Evolutionary conservation across 2,797 vertebrate genomes (phyloP), one percentile per base, ranked within the genome.

Genomic region (Mormyrops attenuatus): DNA sequence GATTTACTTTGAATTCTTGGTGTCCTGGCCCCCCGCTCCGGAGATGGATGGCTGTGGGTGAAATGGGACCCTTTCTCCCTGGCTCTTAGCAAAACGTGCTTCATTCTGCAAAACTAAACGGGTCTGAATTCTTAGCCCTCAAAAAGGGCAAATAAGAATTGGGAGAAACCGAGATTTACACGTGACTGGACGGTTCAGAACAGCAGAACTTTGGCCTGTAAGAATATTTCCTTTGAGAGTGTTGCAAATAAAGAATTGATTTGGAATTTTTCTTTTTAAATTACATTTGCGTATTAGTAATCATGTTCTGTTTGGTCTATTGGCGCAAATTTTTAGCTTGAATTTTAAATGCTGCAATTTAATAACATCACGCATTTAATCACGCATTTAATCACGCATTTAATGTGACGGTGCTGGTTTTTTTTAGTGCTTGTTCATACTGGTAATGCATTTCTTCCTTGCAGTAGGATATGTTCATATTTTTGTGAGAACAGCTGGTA

Each of bases 1-100:
- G 44, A 69, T 89, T 89, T 89, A 44, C 84, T 89, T 86, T 89
- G 89, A 49, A 89, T 89, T 26, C 2, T 60, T n/a, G 26, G 26
- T 44, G 55, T 60, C 3, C 47, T 6, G 3, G 55, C 73, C 73
- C 66, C 50, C 47, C 44, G n/a, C 87, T 60, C 63, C 8, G 11
- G 2, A 60, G 55, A 66, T 8, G 73, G 73, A 73, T 41, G 73
- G 41, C 53, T 88, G 13, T 41, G 49, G 89, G 73, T 89, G 84
- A 87, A 87, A 86, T 41, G 34, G 38, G 55, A 41, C 6, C 88
- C 38, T 85, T n/a, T 85, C 77, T 66, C 50, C 13, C 47, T 17
- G 53, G 50, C 87, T 60, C 73, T 52, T 41, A 15, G 55, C 41
- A 63, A 66, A 55, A 88, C 17, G 0, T 34, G 55, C 60, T 88